These are phyloP conservation scores for Gyrodactylus salaris DNA, from an alignment of 1,140 invertebrate species.

Conservation along the genomic window DNA sequence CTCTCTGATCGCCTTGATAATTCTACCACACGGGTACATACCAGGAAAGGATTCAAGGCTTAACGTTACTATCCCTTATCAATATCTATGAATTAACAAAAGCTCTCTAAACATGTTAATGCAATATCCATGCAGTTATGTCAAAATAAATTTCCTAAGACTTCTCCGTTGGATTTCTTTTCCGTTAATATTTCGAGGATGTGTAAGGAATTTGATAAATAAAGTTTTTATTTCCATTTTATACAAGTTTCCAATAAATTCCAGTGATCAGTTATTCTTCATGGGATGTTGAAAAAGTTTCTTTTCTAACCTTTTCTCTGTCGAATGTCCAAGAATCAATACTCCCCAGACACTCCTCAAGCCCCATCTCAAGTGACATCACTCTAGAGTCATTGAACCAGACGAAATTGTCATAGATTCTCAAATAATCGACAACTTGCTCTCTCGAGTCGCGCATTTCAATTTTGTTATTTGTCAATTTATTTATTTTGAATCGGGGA, in stretches of 20 bases:
- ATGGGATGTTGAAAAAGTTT: background rate
- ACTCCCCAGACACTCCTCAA: background rate
- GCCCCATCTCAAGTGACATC: background rate
- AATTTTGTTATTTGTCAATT: background rate
- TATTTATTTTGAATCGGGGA: background rate
- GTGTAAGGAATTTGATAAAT: background rate
- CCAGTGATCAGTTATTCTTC: background rate
- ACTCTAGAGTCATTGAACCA: background rate
- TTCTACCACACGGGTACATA: too few species aligned
- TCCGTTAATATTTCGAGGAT: background rate
- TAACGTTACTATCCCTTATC: too few species aligned
- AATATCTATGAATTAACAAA: too few species aligned
- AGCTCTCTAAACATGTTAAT: too few species aligned
- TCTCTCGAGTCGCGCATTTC: background rate
- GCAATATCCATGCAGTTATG: too few species aligned
- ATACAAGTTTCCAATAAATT: background rate
- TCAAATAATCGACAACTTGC: background rate
- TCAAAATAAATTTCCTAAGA: too few species aligned
- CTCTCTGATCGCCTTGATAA: too few species aligned
- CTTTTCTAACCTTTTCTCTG: background rate
- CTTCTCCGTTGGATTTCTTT: too few species aligned
- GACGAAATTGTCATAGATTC: background rate
- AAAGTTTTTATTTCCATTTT: background rate
- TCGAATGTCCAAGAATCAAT: background rate
- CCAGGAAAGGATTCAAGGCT: too few species aligned